Evolutionary conservation across 2,888 invertebrate species (phyloP).

Genomic region (Drosophila eohydei): DNA sequence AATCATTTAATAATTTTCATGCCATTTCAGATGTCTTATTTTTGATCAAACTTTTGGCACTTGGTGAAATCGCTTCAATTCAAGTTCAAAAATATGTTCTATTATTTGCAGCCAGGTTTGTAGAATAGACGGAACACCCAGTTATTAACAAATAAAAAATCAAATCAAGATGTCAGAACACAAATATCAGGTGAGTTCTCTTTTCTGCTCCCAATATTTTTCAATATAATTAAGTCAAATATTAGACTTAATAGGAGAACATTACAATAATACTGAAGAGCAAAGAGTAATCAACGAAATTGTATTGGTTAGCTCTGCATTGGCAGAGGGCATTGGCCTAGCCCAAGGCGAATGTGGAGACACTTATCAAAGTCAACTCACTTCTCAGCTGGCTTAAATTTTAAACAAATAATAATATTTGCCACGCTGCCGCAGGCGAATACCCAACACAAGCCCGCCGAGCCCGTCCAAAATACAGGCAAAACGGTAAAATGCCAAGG

Average conservation of each 20-base stretch:
- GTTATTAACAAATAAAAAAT: background rate
- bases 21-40: too few relatives aligned
- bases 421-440: conserved; percentile 54
- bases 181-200: too few relatives aligned
- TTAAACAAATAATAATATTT: conserved; percentile 77
- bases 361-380: conserved; percentile 64
- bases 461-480: conserved; percentile 30
- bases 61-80: too few relatives aligned
- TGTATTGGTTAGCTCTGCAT: background rate
- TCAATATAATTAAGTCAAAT: too few relatives aligned
- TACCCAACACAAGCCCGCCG: conserved; percentile 27
- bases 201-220: too few relatives aligned
- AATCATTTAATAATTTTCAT: too few relatives aligned
- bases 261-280: too few relatives aligned
- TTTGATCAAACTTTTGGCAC: too few relatives aligned
- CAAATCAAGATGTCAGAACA: too few relatives aligned
- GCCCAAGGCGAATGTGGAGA: conserved; percentile 36
- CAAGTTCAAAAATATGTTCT: background rate
- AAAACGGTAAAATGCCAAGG: conserved; percentile 52
- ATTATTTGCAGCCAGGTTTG: background rate
- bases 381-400: conserved; percentile 63
- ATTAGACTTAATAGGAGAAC: too few relatives aligned
- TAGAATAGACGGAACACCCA: background rate
- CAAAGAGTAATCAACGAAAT: too few relatives aligned
- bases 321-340: conserved; percentile 30